These are phyloP conservation scores for Drosophila navojoa DNA, from an alignment of 1,140 invertebrate genomes.

Conservation along the genomic window DNA sequence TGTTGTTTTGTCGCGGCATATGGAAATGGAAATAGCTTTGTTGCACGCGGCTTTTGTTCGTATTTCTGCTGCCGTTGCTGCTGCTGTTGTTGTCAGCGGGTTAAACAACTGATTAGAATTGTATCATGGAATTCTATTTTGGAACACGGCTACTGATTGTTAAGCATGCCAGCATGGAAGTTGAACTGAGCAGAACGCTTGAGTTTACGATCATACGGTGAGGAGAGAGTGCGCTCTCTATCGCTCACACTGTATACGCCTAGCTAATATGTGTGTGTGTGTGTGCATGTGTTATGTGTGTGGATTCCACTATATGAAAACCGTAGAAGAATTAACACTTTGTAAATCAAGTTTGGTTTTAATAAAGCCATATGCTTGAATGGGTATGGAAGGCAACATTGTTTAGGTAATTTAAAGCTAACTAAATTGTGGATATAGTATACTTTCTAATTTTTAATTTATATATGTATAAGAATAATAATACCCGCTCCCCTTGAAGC, in stretches of 20 bases:
- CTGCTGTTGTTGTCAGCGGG: neutral
- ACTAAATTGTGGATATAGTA: neutral
- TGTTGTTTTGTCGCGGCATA: conserved; percentile 34
- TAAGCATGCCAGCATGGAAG: conserved; percentile 20
- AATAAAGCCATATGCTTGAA: neutral
- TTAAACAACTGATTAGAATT: conserved; percentile 33
- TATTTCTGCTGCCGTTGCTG: neutral
- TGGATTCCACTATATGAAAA: neutral
- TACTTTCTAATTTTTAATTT: too few relatives aligned
- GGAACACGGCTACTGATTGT: conserved; percentile 35
- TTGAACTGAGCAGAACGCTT: neutral
- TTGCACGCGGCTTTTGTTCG: conserved; percentile 15
- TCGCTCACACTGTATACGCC: neutral
- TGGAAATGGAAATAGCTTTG: conserved; percentile 48
- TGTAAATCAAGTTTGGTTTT: neutral
- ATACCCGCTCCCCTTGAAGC: neutral
- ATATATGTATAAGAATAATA: too few relatives aligned
- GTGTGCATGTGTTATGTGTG: neutral
- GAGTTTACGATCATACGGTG: conserved; percentile 5
- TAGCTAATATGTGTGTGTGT: neutral
- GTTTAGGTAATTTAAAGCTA: neutral
- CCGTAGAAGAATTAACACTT: neutral
- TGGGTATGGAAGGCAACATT: neutral
- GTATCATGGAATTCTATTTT: conserved; percentile 53
- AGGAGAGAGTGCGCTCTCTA: neutral